A percentile compares a stretch with the other conserved stretches of the same genome.
Evolutionary conservation across 2,797 vertebrate species (phyloP).

Genomic region (Cirrhinus molitorella): DNA sequence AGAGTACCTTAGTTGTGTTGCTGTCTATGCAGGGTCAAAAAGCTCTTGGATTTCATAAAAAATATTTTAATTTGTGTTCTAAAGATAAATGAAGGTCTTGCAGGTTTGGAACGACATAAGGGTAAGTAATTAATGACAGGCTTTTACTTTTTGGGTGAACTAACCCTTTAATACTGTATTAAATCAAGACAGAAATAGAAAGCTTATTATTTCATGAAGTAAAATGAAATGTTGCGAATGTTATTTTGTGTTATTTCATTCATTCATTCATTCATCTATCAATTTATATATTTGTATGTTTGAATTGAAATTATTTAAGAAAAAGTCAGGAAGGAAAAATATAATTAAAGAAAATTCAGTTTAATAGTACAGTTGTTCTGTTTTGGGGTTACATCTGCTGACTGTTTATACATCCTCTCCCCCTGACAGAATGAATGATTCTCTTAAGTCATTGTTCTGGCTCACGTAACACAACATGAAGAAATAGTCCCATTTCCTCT

Average conservation of each 20-base stretch:
- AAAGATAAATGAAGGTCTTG: no score
- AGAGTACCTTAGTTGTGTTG: no score
- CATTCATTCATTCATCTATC: not conserved
- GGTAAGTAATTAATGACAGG: no score
- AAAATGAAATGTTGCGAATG: not conserved
- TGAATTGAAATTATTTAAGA: not conserved
- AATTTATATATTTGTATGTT: no score
- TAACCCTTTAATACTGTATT: not conserved
- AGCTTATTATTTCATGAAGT: not conserved
- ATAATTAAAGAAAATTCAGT: not conserved
- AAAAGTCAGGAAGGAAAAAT: not conserved
- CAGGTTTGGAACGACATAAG: no score
- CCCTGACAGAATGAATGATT: not conserved
- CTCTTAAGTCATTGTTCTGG: constrained; percentile 5
- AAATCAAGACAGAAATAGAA: not conserved
- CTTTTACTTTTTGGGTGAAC: no score
- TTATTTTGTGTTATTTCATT: not conserved
- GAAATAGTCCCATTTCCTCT: constrained; percentile 6
- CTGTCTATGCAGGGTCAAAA: no score
- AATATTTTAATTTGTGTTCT: no score
- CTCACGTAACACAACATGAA: not conserved
- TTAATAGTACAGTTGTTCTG: not conserved
- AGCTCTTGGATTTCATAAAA: no score
- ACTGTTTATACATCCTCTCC: not conserved
- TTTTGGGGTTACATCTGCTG: not conserved